These are phyloP conservation scores for Tautogolabrus adspersus DNA, from an alignment of 2,113 vertebrate genomes.

Conservation along the genomic window DNA sequence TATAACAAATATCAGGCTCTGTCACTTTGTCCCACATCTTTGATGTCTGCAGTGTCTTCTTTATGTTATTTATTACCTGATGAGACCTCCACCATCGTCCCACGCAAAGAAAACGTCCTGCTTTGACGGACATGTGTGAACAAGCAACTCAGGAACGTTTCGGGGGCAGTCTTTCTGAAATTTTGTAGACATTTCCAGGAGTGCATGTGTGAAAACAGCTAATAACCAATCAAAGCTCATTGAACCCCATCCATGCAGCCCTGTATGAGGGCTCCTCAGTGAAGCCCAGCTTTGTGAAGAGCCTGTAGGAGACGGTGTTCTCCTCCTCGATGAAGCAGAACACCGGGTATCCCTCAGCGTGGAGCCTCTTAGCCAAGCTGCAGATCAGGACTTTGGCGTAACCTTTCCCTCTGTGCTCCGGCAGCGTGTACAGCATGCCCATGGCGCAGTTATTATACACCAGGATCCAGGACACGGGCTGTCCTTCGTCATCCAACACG, in stretches of 20 bases:
- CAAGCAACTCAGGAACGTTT: no score
- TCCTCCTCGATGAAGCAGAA: conserved; percentile 78
- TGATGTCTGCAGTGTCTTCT: no score
- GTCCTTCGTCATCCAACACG: conserved; percentile 63
- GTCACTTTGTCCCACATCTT: no score
- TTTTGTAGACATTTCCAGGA: no score
- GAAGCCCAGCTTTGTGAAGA: conserved; percentile 80
- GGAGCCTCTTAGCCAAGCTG: conserved; percentile 68
- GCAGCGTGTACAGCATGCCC: conserved; percentile 73
- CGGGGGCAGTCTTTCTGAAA: no score
- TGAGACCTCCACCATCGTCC: no score
- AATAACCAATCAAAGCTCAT: neutral
- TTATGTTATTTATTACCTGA: no score
- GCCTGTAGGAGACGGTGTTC: conserved; percentile 71
- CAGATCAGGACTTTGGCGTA: conserved; percentile 77
- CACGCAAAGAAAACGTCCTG: no score
- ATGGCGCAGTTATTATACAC: conserved; percentile 59
- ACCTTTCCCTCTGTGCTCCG: conserved; percentile 78
- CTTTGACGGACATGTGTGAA: no score
- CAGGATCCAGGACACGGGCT: conserved; percentile 78
- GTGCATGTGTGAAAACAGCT: no score
- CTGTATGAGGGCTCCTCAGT: conserved; percentile 70
- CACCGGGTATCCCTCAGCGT: conserved; percentile 68
- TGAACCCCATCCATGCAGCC: conserved; percentile 58
- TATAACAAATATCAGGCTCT: no score